Base-by-base conservation (phyloP, 2,797 vertebrate species). In the Falco rusticolus region DNA sequence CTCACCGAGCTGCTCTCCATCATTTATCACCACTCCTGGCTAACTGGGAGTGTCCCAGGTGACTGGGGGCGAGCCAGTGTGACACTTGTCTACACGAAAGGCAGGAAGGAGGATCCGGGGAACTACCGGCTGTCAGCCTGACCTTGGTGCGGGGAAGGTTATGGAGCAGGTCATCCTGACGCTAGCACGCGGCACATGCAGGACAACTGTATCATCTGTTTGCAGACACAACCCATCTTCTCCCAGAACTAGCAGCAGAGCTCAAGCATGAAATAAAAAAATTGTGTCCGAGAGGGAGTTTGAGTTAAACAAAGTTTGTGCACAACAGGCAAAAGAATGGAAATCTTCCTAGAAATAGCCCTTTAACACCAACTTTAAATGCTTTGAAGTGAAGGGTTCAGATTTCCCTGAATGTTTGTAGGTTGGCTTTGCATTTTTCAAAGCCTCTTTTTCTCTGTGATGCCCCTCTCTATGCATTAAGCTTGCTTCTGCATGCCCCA, bases 311-410 rank as follows among this genome's bases (percentile, higher is more conserved):
- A 94, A 92, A 92, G 87, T 78, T 74, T 37, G 34, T 4, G 11
- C 61, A 60, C 86, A 77, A 81, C 72, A 79, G 43, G 71, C 3
- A 12, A 53, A 68, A 63, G 86, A 69, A 93, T 0, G 13, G 72
- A 87, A 94, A 87, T 54, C 64, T 50, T 85, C 68, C 84, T 37
- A 70, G 75, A 91, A 95, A 81, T 11, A 82, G 69, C 47, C 81
- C 63, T 92, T 86, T 82, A 95, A 80, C 82, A 54, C 17, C 3
- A 3, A 51, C 39, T 72, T 84, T 79, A 87, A 91, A 79, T 29
- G 53, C 71, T 95, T 96, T 94, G 86, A 91, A 94, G 83, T 65
- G 68, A 85, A 68, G 51, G 79, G 65, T 71, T 96, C 82, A 81
- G 60, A 69, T 92, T 94, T 90, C 53, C 75, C 66, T 48, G 61